Base-by-base conservation (phyloP, 2,797 vertebrate species). In the Rhynchonycteris naso region DNA sequence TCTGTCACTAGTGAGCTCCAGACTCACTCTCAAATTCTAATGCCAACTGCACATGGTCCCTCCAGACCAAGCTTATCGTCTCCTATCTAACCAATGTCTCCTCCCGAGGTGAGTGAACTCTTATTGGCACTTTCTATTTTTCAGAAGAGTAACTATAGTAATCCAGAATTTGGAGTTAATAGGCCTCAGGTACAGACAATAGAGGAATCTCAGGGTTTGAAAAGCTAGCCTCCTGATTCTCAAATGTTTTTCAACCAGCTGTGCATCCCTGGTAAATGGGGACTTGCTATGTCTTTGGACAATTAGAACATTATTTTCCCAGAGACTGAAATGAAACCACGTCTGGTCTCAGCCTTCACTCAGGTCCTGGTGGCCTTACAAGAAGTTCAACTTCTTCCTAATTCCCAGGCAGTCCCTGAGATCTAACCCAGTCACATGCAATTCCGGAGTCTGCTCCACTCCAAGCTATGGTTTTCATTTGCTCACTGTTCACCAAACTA, bases 11-110 rank as follows among this genome's bases (percentile, higher is more conserved):
- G 0, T 35, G 16, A 88, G 63, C 19, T 93, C 28, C 16, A 79
- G 52, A 43, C 26, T 79, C 65, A 90, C 30, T 72, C 72, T 72
- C 72, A 82, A 95, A 96, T 79, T 66, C 83, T 7, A 59, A 43
- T 43, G 69, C 7, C 59, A 66, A 66, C 5, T 54, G 56, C 76
- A 58, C 14, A 69, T 1, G 47, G 16, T 72, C 19, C 38, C 38
- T 54, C 69, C 33, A 69, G 72, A 68, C 28, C 30, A 74, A 52
- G 24, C 28, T 58, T 24, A 47, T 54, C 16, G 15, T 19, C 75
- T 92, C 66, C 56, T 18, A 2, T 38, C 52, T 22, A 85, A 4
- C 38, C 22, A 75, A 33, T 2, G 18, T 24, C 21, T 88, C 63
- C 59, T 92, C 63, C 83, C 24, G 33, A 66, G 30, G 43, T 18